Evolutionary conservation across 64 coral and sea anemone genomes (phyloP), one percentile per base, ranked within the genome.

Genomic region (Catalaphyllia jardinei): DNA sequence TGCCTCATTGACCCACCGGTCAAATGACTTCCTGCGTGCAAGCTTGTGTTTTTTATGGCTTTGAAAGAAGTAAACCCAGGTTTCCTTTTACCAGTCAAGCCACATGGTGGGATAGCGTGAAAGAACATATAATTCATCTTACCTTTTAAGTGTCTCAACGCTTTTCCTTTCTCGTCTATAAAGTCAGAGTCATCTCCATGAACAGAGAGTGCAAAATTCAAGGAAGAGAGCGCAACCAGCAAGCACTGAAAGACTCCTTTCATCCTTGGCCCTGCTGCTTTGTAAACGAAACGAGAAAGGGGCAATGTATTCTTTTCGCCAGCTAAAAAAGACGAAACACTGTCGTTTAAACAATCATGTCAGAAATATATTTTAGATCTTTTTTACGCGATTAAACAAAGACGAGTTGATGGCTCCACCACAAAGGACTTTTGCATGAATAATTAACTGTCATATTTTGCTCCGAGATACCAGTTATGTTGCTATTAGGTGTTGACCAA

Each of bases 121-220:
- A 4, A 83, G 38, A 29, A 83, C 61, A 65, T 14, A 64, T 4
- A 46, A 12, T 19, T 62, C 0, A 13, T 3, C 63, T 71, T 28
- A 85, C 81, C 81, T 71, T 71, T 85, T 2, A 85, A 71, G 81
- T 85, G 19, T 22, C 39, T 71, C 33, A 85, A 51, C 9, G 81
- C 81, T 85, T 71, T 85, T 11, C 81, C 81, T 39, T 50, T 85
- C 16, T 85, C 81, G 22, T 85, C 81, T 25, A 54, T 71, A 50
- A 85, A 85, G 29, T 85, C 81, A 85, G 60, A 27, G 81, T 85
- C 81, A 67, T 85, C 81, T 13, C 12, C 62, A 12, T 24, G 60
- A 71, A 24, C 35, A 50, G 35, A 50, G 1, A 52, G 28, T 12
- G 38, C 62, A 50, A 85, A 85, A 15, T 24, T 85, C 28, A 11